Conservation (phyloP, 2,797 vertebrate species). For the Malacoraja senta region DNA sequence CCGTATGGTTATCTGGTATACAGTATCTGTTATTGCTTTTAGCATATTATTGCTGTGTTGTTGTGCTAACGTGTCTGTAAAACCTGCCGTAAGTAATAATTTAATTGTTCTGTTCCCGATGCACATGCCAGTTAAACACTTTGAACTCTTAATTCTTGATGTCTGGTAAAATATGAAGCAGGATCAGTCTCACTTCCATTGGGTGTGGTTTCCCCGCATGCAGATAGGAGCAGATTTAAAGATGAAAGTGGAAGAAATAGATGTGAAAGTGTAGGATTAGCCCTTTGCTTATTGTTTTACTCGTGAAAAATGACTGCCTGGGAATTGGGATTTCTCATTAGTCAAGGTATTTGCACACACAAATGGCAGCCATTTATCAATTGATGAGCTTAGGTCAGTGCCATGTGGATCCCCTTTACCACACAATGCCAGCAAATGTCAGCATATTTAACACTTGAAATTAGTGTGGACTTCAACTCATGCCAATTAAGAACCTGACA, state of each 20-base stretch:
- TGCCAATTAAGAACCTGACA: neutral
- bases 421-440: neutral
- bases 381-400: neutral
- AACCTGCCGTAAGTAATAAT: no score
- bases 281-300: neutral
- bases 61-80: no score
- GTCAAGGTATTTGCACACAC: neutral
- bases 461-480: neutral
- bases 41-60: no score
- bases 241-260: no score
- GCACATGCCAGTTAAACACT: no score
- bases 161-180: neutral
- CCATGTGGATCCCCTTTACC: neutral
- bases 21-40: no score
- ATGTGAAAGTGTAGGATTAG: no score
- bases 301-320: neutral
- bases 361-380: neutral
- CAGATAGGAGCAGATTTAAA: neutral
- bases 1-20: no score
- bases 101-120: no score
- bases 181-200: neutral
- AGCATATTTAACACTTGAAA: neutral
- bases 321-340: neutral
- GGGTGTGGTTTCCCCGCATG: neutral
- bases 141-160: no score